Base-by-base conservation (phyloP, 2,888 invertebrate species). In the Eupithecia dodoneata region DNA sequence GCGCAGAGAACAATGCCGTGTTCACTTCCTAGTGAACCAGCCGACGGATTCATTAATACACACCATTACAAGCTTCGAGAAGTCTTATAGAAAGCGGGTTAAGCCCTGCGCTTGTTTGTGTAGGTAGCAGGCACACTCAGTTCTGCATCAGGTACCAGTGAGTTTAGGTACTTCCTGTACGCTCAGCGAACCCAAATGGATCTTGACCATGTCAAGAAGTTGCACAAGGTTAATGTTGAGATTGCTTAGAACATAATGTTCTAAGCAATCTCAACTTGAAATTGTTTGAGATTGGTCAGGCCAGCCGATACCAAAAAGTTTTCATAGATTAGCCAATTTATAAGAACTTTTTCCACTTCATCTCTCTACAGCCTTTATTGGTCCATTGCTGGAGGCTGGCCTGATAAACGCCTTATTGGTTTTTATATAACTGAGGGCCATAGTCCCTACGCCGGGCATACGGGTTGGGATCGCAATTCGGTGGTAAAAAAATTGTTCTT, bases 11-110 rank as follows among this genome's bases (percentile, higher is more conserved):
- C 92, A 93, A 93, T 92, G 85, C 89, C 81, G 83, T 85, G 86
- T 87, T 86, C 83, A 88, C 91, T 93, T 93, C 93, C 92, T 92
- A 89, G 90, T 89, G 87, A 87, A 88, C 83, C 80, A 86, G 81
- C 87, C 85, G 83, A 89, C 89, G 89, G 89, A 89, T 92, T 91
- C 87, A 90, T 92, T 91, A 90, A 92, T 93, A 93, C 92, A 92
- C 89, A 87, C 91, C 90, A 92, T 93, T 93, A 92, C 91, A 89
- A 87, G 85, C 86, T 67, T 15, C 18, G 42, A 30, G n/a, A 13
- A 42, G 55, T 75, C 30, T 49, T 49, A n/a, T 13, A 75, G 75
- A 63, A 75, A 73, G 67, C 78, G 52, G 75, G 67, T 72, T n/a
- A 41, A 1, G 12, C 47, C 42, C 71, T 67, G 76, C 18, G 41